A percentile compares a stretch with the other conserved stretches of the same genome.
Conservation (phyloP, 2,888 invertebrate species). For the Athetis lepigone region DNA sequence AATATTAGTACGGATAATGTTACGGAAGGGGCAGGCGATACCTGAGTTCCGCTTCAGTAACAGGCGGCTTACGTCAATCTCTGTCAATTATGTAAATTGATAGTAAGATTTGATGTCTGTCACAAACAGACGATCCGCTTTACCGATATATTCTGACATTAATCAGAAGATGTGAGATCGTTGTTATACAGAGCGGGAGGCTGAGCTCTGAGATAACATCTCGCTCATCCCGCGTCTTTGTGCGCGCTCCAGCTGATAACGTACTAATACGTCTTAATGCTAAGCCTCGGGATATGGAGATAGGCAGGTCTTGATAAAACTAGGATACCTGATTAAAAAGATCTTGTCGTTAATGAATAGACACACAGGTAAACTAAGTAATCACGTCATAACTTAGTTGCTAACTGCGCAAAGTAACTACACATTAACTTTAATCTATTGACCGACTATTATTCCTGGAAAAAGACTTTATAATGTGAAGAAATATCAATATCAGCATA, state of each 20-base stretch:
- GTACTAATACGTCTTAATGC: constrained; percentile 36
- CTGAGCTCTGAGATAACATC: constrained; percentile 43
- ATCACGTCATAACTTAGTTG: too few relatives aligned
- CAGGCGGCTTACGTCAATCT: background rate
- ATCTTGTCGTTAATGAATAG: background rate
- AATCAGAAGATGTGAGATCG: constrained; percentile 41
- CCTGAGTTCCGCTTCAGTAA: constrained; percentile 4
- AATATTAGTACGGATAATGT: too few relatives aligned
- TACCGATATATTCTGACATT: constrained; percentile 43
- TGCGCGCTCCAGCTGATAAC: constrained; percentile 43
- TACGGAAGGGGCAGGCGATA: background rate
- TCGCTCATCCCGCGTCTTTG: constrained; percentile 51
- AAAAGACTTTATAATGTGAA: too few relatives aligned
- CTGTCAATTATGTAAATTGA: constrained; percentile 12
- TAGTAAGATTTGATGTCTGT: constrained; percentile 6
- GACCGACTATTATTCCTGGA: too few relatives aligned
- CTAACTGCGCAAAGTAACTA: too few relatives aligned
- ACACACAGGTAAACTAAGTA: background rate
- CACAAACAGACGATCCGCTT: background rate
- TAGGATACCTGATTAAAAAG: background rate
- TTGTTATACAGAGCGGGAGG: constrained; percentile 32
- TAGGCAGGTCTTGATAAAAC: background rate
- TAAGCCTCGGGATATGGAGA: constrained; percentile 8
- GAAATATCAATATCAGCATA: too few relatives aligned
- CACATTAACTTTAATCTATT: too few relatives aligned